These are phyloP conservation scores for Eulemur macaco DNA, from an alignment of 2,113 vertebrate species.

Conservation along the genomic window DNA sequence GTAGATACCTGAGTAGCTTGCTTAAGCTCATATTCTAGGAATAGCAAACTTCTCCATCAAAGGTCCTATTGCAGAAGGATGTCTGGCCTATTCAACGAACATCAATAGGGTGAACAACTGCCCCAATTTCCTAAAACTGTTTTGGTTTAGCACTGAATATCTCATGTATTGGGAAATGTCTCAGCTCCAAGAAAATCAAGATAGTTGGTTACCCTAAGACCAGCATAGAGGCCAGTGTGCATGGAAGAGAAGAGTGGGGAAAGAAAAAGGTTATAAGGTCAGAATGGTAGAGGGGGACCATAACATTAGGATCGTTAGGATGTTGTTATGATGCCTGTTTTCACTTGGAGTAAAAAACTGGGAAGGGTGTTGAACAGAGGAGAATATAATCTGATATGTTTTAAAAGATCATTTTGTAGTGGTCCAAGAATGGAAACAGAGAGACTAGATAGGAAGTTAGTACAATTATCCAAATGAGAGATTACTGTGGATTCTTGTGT, in stretches of 20 bases:
- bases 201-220: not conserved
- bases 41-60: not conserved
- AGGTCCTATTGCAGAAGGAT: not conserved
- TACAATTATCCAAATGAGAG: not conserved
- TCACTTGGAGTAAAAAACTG: not conserved
- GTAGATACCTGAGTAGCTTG: not conserved
- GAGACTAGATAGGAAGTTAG: not conserved
- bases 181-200: not conserved
- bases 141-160: not conserved
- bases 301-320: not conserved
- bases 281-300: fast-evolving
- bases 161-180: not conserved
- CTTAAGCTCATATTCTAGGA: not conserved
- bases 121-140: not conserved
- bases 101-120: not conserved
- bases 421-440: not conserved
- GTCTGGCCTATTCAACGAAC: not conserved
- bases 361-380: not conserved
- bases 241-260: not conserved
- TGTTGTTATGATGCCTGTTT: not conserved
- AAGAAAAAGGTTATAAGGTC: not conserved
- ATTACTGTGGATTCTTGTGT: too few relatives aligned
- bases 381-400: not conserved
- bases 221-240: not conserved
- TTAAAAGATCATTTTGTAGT: not conserved